Conservation (phyloP, 2,888 invertebrate species). For the Galeruca laticollis region DNA sequence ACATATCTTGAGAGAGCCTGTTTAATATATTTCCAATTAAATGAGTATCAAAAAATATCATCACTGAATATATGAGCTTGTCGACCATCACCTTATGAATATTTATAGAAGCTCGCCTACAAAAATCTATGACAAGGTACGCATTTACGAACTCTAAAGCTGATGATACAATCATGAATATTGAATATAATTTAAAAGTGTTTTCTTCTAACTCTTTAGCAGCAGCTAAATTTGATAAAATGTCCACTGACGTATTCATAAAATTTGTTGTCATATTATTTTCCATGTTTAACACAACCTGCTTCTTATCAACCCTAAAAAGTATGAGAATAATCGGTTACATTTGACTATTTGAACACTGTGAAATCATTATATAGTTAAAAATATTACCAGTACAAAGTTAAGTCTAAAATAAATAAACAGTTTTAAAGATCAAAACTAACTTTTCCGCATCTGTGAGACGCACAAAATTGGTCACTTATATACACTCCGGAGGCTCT, state of each 20-base stretch:
- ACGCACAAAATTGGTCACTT: no score
- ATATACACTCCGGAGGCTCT: no score
- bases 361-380: no score
- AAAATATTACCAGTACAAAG: no score
- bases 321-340: not conserved
- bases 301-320: conserved; percentile 51
- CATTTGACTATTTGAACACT: no score
- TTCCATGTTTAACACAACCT: conserved; percentile 22
- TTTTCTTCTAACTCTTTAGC: conserved; percentile 17
- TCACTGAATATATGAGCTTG: conserved; percentile 53
- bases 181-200: conserved; percentile 38
- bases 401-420: no score
- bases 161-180: conserved; percentile 39
- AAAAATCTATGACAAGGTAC: conserved; percentile 77
- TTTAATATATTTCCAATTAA: conserved; percentile 59
- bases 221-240: not conserved
- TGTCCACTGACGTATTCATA: not conserved
- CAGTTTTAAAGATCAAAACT: no score
- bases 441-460: no score
- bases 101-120: conserved; percentile 76
- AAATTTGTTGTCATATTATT: conserved; percentile 25
- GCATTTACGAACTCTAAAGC: conserved; percentile 42
- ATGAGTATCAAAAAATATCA: conserved; percentile 58
- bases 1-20: conserved; percentile 58
- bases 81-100: conserved; percentile 55